phyloP scores from a whole-genome alignment of 1,140 invertebrate species.

The Hormaphis cornu region DNA sequence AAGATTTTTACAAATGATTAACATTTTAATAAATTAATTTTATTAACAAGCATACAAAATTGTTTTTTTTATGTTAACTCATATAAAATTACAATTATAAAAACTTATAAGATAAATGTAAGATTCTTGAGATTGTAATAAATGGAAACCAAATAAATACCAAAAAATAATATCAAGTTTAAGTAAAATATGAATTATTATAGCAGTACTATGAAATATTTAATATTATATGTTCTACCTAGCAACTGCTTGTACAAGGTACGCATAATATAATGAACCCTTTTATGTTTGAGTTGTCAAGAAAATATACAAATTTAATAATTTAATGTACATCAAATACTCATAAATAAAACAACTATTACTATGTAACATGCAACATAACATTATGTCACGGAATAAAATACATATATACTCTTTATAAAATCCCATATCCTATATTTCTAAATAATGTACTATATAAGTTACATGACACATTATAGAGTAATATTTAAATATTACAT shows the following conservation, averaged over 20 bases:
- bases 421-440: not conserved
- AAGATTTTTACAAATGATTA: too few relatives aligned
- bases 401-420: too few relatives aligned
- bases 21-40: too few relatives aligned
- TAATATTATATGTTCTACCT: not conserved
- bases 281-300: slow-evolving; percentile 7
- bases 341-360: not conserved
- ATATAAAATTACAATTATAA: not conserved
- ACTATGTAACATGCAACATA: slow-evolving; percentile 2
- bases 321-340: not conserved
- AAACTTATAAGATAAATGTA: not conserved
- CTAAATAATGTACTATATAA: too few relatives aligned
- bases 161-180: not conserved
- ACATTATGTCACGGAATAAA: not conserved
- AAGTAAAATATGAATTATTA: too few relatives aligned
- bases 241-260: slow-evolving; percentile 14
- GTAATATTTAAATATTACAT: too few relatives aligned
- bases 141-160: not conserved
- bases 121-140: not conserved
- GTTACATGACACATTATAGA: not conserved
- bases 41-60: too few relatives aligned
- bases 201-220: slow-evolving; percentile 21
- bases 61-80: not conserved
- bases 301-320: too few relatives aligned
- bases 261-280: slow-evolving; percentile 7